Evolutionary conservation across 1,140 invertebrate species (phyloP).

Genomic region (Bombus superbus): DNA sequence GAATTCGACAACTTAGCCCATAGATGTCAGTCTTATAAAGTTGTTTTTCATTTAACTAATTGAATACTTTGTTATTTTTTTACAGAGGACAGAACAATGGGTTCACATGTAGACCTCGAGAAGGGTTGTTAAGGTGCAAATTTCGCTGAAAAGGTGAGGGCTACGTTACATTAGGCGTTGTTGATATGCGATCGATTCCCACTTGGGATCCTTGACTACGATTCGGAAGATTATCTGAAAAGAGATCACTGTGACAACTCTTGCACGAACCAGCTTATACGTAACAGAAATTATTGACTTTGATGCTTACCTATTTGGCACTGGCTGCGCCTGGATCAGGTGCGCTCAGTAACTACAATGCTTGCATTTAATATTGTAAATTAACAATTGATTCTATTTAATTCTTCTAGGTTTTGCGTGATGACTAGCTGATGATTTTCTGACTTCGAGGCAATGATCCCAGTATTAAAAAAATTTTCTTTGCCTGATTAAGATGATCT

Average conservation of each 20-base stretch:
- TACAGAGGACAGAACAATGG: slow-evolving; percentile 81
- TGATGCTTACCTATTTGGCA: slow-evolving; percentile 79
- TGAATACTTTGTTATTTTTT: slow-evolving; percentile 78
- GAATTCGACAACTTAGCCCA: slow-evolving; percentile 78
- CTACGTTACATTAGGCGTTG: slow-evolving; percentile 81
- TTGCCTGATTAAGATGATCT: slow-evolving; percentile 64
- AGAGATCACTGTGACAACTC: not conserved
- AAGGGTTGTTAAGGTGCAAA: slow-evolving; percentile 71
- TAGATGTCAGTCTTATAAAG: slow-evolving; percentile 81
- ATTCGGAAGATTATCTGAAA: slow-evolving; percentile 80
- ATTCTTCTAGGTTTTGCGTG: slow-evolving; percentile 77
- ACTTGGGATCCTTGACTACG: slow-evolving; percentile 71
- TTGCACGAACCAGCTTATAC: too few relatives aligned
- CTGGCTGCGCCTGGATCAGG: slow-evolving; percentile 75
- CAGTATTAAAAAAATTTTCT: slow-evolving; percentile 66
- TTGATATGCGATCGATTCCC: slow-evolving; percentile 79
- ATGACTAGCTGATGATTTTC: slow-evolving; percentile 80
- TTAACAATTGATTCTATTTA: slow-evolving; percentile 78
- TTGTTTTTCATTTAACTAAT: slow-evolving; percentile 75
- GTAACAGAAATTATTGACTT: not conserved
- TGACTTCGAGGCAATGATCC: slow-evolving; percentile 69
- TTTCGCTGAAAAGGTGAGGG: slow-evolving; percentile 71
- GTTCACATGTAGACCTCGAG: slow-evolving; percentile 77
- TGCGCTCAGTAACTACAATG: slow-evolving; percentile 76
- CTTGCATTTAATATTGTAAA: slow-evolving; percentile 76